A percentile compares a stretch with the other conserved stretches of the same genome.
phyloP scores from a whole-genome alignment of 1,140 invertebrate species.

The Drosophila bocki region DNA sequence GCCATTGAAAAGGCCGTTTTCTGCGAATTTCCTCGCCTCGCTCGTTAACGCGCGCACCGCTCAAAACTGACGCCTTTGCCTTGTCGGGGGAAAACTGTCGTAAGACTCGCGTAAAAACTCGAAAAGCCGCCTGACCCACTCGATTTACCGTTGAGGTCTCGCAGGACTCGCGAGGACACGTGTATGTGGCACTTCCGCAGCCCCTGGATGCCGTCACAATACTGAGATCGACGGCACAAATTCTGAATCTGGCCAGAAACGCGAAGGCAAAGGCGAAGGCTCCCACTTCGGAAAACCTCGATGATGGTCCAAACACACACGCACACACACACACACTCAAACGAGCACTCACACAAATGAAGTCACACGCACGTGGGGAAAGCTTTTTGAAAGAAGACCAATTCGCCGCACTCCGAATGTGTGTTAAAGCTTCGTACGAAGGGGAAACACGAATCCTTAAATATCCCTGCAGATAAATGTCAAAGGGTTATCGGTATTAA shows the following conservation, averaged over 20 bases:
- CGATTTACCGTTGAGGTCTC: slow-evolving; percentile 18
- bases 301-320: slow-evolving; percentile 44
- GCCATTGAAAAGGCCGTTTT: slow-evolving; percentile 16
- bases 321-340: slow-evolving; percentile 8
- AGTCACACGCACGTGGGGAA: background rate
- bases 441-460: slow-evolving; percentile 7
- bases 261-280: slow-evolving; percentile 46
- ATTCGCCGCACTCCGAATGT: slow-evolving; percentile 72
- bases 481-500: background rate
- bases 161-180: slow-evolving; percentile 33
- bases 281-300: slow-evolving; percentile 46
- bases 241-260: slow-evolving; percentile 25
- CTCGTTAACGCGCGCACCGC: slow-evolving; percentile 37
- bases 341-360: slow-evolving; percentile 9
- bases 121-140: slow-evolving; percentile 9
- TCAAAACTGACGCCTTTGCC: slow-evolving; percentile 15
- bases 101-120: slow-evolving; percentile 7
- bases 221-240: slow-evolving; percentile 57
- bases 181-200: slow-evolving; percentile 66
- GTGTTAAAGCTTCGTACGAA: slow-evolving; percentile 10
- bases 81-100: background rate
- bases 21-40: slow-evolving; percentile 11
- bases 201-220: slow-evolving; percentile 58
- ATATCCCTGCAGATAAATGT: background rate
- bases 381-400: slow-evolving; percentile 4